A percentile compares a stretch with the other conserved stretches of the same genome.
phyloP scores from a whole-genome alignment of 2,113 vertebrate species.

The Oncorhynchus gorbuscha region DNA sequence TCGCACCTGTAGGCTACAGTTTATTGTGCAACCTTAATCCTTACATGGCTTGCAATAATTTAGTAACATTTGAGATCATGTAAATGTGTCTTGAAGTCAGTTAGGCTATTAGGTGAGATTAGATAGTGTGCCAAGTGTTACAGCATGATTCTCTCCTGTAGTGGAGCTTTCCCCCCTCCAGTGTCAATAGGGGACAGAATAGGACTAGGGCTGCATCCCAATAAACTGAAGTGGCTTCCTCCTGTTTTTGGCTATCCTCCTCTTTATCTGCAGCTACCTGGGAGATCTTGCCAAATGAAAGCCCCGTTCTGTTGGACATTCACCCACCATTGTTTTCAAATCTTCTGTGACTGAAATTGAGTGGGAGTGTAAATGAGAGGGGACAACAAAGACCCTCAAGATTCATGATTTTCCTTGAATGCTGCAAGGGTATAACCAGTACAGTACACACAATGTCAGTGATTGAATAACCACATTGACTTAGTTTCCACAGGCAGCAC shows the following conservation, averaged over 20 bases:
- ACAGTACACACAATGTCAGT: no score
- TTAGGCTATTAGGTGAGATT: background rate
- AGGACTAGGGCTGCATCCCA: background rate
- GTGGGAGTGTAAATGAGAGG: background rate
- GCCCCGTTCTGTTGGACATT: background rate
- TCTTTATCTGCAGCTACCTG: background rate
- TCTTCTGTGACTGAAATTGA: background rate
- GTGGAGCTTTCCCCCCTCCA: no score
- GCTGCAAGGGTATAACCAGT: no score
- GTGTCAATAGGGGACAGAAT: no score
- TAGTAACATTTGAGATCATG: background rate
- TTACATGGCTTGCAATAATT: background rate
- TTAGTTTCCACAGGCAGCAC: no score
- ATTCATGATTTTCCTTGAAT: no score
- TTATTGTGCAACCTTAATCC: background rate
- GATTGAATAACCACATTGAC: no score
- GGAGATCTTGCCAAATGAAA: no score
- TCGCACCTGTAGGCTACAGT: no score
- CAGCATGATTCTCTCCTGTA: background rate
- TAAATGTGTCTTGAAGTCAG: background rate
- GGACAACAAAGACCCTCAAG: background rate
- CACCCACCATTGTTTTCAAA: background rate
- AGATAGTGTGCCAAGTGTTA: background rate
- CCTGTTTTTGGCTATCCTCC: background rate
- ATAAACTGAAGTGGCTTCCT: background rate